phyloP scores from a whole-genome alignment of 2,797 vertebrate genomes.

The Ataeniobius toweri region DNA sequence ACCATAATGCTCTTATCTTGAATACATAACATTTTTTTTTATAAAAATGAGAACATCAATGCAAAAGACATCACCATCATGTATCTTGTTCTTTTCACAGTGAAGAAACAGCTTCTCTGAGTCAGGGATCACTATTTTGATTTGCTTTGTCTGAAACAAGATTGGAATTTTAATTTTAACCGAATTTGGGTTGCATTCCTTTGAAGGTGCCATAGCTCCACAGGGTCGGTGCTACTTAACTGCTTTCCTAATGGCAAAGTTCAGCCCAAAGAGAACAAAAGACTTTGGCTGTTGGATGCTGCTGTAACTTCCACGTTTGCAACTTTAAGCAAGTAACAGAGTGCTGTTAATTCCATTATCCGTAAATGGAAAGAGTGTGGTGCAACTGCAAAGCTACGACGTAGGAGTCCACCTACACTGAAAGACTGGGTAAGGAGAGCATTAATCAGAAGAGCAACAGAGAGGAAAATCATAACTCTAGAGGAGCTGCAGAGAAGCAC shows the following conservation, averaged over 20 bases:
- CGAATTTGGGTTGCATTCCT: neutral
- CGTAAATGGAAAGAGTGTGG: neutral
- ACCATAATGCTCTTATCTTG: neutral
- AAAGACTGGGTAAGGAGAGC: neutral
- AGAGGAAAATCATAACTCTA: neutral
- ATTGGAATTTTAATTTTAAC: neutral
- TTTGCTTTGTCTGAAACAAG: neutral
- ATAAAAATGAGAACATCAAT: slow-evolving; percentile 7
- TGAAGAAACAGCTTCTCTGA: neutral
- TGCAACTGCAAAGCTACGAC: neutral
- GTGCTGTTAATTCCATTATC: neutral
- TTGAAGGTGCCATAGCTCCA: neutral
- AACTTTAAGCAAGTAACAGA: neutral
- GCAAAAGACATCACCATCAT: neutral
- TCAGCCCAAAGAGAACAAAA: neutral
- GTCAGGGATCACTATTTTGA: neutral
- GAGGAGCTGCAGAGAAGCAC: neutral
- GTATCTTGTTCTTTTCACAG: neutral
- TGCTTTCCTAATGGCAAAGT: neutral
- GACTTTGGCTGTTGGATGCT: neutral
- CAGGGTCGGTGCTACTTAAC: neutral
- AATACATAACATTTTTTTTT: slow-evolving; percentile 17
- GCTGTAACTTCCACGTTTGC: neutral
- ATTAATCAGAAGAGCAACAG: too few relatives aligned
- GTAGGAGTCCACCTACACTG: neutral